Evolutionary conservation across 2,113 vertebrate genomes (phyloP), one percentile per base, ranked within the genome.

Genomic region (Gulo gulo): DNA sequence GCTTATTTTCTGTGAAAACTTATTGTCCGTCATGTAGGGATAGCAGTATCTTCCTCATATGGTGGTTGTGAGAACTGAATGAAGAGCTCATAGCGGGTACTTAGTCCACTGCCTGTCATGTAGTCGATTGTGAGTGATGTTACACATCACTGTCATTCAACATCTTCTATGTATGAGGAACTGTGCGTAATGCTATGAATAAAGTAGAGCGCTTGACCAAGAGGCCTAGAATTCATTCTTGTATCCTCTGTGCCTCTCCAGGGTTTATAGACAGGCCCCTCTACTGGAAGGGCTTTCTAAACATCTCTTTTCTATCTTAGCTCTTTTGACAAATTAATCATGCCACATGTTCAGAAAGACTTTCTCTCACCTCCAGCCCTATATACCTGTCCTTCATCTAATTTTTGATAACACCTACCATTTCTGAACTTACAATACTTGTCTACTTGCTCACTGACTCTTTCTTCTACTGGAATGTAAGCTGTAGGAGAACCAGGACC

Each of bases 81-180:
- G n/a, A 88, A 34, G 4, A 9, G 24, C 24, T 0, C 20, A 7
- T 0, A 1, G 39, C 11, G 12, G n/a, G 50, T 29, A 24, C 78
- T 57, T 39, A 55, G 36, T 23, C 11, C 16, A 34, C 34, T 63
- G 36, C 36, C 21, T 14, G 6, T 26, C 20, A 21, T 16, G 8
- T 21, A 23, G 65, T 47, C 15, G 47, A 24, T 36, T 15, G 74
- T 36, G 74, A 73, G 20, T 16, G 31, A 21, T 31, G 81, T 20
- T 8, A 14, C 14, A 16, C 11, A 20, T 42, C 47, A 2, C 21
- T 45, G 10, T 76, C 42, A 69, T 55, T 88, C 29, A 24, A 3
- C 42, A 71, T 34, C 59, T 29, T 4, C 59, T 29, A 0, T 52
- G 57, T 23, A 15, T 7, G 34, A n/a, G 80, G 34, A 2, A 12